These are phyloP conservation scores for Heliconius eleuchia DNA, from an alignment of 1,140 invertebrate genomes.

Conservation along the genomic window DNA sequence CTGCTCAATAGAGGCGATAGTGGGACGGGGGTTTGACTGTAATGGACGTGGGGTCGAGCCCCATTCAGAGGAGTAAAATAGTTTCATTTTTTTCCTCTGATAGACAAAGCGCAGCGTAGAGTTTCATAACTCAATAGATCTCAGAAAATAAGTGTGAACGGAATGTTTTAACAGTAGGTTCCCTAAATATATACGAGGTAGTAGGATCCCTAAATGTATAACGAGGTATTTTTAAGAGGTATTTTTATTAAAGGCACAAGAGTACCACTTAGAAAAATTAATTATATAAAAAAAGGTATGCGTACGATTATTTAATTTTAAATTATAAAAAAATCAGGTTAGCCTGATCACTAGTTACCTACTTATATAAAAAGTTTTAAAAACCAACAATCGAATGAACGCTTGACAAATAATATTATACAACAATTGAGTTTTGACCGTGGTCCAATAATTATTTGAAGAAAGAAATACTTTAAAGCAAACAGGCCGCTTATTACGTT, in stretches of 20 bases:
- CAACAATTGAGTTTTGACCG: neutral
- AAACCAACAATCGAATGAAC: constrained; percentile 1
- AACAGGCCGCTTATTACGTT: neutral
- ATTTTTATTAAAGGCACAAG: neutral
- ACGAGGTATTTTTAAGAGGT: no score
- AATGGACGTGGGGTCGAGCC: no score
- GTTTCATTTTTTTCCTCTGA: no score
- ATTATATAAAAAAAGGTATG: neutral
- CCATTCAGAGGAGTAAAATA: no score
- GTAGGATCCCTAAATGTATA: no score
- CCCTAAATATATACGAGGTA: no score
- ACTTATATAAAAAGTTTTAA: neutral
- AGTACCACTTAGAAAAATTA: neutral
- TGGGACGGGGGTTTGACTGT: no score
- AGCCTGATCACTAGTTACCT: neutral
- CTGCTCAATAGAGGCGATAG: no score
- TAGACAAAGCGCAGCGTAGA: no score
- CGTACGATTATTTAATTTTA: neutral
- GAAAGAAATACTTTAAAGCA: constrained; percentile 5
- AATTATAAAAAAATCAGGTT: neutral
- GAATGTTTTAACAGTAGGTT: no score
- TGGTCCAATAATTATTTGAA: constrained; percentile 3
- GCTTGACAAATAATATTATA: constrained; percentile 12
- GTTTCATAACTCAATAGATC: no score
- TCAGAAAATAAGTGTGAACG: no score